Percentiles rank a stretch among this genome's conserved stretches.
Conservation (phyloP, 1,140 invertebrate genomes). For the Nautilus pompilius region DNA sequence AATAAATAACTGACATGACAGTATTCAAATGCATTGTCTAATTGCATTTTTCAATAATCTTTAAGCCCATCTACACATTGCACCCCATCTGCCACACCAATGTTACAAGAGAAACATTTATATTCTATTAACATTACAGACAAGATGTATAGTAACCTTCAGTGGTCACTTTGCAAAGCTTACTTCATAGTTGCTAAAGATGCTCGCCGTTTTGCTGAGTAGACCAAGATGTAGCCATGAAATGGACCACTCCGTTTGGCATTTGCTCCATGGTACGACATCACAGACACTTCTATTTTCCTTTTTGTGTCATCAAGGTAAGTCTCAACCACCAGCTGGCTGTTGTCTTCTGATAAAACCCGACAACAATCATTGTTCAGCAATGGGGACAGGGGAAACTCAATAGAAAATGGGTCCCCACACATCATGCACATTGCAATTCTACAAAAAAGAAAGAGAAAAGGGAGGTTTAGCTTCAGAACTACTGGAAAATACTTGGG, state of each 20-base stretch:
- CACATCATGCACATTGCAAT: slow-evolving; percentile 97
- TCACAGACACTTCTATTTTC: slow-evolving; percentile 85
- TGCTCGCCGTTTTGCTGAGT: slow-evolving; percentile 91
- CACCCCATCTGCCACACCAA: too few species aligned
- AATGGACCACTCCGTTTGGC: slow-evolving; percentile 56
- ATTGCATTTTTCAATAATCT: too few species aligned
- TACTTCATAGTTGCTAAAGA: slow-evolving; percentile 90
- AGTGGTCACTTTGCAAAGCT: slow-evolving; percentile 43
- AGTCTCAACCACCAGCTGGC: slow-evolving; percentile 68
- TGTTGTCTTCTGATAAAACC: slow-evolving; percentile 69
- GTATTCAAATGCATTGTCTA: too few species aligned
- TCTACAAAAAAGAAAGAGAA: slow-evolving; percentile 34
- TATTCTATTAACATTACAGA: too few species aligned
- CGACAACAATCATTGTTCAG: slow-evolving; percentile 84
- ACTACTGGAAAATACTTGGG: too few species aligned
- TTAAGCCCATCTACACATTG: too few species aligned
- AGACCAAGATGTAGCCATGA: slow-evolving; percentile 94
- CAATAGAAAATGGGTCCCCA: slow-evolving; percentile 88
- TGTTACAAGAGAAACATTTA: too few species aligned
- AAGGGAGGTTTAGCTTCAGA: too few species aligned
- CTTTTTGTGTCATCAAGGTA: slow-evolving; percentile 83
- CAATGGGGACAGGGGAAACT: slow-evolving; percentile 83
- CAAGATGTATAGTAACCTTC: slow-evolving; percentile 1
- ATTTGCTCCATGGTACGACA: slow-evolving; percentile 89
- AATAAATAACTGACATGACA: too few species aligned